Conservation (phyloP, 2,797 vertebrate species). For the Sarcoramphus papa region DNA sequence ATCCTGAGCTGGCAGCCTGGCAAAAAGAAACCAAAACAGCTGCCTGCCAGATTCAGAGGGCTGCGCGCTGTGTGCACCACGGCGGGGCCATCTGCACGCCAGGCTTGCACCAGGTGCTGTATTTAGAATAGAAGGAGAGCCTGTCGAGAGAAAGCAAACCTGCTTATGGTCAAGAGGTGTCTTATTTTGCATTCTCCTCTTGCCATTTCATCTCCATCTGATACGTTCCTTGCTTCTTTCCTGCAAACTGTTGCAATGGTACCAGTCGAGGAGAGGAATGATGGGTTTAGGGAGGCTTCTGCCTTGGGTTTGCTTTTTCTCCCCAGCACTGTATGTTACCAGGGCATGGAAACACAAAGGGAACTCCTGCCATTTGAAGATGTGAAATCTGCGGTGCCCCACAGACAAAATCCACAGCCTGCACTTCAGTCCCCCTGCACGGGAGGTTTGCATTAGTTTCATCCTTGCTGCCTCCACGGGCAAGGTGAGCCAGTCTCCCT, state of each 20-base stretch:
- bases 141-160: neutral
- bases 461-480: rapidly evolving
- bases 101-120: slow-evolving; percentile 44
- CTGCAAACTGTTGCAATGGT: neutral
- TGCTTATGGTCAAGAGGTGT: neutral
- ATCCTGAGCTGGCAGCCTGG: slow-evolving; percentile 27
- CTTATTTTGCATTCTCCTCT: neutral
- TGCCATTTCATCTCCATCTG: neutral
- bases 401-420: neutral
- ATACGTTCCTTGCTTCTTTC: neutral
- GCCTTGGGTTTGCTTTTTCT: neutral
- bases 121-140: neutral
- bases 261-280: neutral
- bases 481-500: rapidly evolving
- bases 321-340: neutral
- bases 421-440: rapidly evolving
- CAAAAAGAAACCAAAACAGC: slow-evolving; percentile 48
- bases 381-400: neutral
- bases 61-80: neutral
- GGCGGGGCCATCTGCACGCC: neutral
- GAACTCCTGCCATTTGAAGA: neutral
- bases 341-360: neutral
- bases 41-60: slow-evolving; percentile 34
- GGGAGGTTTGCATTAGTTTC: neutral
- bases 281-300: neutral